A percentile compares a stretch with the other conserved stretches of the same genome.
Conservation (phyloP, 2,113 vertebrate species). For the Girardinichthys multiradiatus region DNA sequence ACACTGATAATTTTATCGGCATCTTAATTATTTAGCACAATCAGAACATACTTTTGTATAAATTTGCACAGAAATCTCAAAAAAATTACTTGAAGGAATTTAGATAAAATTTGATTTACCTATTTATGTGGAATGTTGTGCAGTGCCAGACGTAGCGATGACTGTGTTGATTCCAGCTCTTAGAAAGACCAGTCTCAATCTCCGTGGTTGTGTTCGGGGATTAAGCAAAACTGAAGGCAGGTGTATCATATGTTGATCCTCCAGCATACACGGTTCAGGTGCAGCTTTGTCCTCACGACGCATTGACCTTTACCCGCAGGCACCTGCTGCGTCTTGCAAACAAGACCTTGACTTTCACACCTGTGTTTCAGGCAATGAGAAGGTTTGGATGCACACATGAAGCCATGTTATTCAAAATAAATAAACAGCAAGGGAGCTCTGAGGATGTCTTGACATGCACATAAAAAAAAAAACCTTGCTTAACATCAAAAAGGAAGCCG, state of each 20-base stretch:
- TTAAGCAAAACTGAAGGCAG: slow-evolving; percentile 56
- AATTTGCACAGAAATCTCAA: not conserved
- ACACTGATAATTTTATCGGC: not conserved
- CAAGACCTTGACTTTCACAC: slow-evolving; percentile 29
- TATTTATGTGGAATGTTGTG: not conserved
- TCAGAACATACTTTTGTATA: not conserved
- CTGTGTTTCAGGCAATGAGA: slow-evolving; percentile 10
- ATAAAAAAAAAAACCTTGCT: not conserved
- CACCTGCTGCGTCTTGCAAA: slow-evolving; percentile 22
- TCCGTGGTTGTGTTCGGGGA: slow-evolving; percentile 51
- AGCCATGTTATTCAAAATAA: slow-evolving; percentile 1
- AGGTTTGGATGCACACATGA: slow-evolving; percentile 1
- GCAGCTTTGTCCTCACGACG: slow-evolving; percentile 51
- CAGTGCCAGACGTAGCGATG: slow-evolving; percentile 6
- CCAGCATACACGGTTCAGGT: slow-evolving; percentile 43
- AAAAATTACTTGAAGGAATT: not conserved
- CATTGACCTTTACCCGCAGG: slow-evolving; percentile 37
- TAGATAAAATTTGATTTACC: not conserved
- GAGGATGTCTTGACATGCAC: not conserved
- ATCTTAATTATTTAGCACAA: not conserved
- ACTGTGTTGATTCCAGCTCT: slow-evolving; percentile 34
- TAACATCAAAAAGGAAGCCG: not conserved
- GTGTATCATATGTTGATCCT: slow-evolving; percentile 25
- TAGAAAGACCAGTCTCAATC: slow-evolving; percentile 43
- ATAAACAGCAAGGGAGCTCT: not conserved